Evolutionary conservation across 2,797 vertebrate genomes (phyloP).

Genomic region (Hypotaenidia okinawae): DNA sequence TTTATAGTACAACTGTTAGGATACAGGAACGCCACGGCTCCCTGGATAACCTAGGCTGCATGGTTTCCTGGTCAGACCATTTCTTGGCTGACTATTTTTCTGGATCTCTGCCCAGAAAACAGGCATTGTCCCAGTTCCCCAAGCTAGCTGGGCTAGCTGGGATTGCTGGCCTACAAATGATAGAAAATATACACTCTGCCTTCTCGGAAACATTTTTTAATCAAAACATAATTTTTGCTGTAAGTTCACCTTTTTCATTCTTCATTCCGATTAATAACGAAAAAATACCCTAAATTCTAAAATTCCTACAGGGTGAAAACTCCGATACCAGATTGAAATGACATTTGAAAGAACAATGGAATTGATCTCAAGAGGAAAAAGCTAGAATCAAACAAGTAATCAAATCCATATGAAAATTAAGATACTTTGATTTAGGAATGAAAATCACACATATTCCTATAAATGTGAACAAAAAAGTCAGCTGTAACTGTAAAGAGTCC

Average conservation of each 20-base stretch:
- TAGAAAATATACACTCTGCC: not conserved
- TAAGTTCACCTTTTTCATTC: not conserved
- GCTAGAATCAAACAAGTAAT: not conserved
- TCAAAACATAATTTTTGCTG: not conserved
- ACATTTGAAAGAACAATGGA: not conserved
- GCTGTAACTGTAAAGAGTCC: not conserved
- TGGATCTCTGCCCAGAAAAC: not conserved
- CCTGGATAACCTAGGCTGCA: not conserved
- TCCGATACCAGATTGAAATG: not conserved
- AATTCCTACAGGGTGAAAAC: not conserved
- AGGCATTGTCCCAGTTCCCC: not conserved
- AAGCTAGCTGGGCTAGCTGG: not conserved
- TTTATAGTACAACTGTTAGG: not conserved
- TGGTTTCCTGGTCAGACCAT: fast-evolving
- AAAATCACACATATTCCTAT: not conserved
- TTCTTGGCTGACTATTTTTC: not conserved
- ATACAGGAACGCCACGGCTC: not conserved
- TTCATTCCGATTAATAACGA: not conserved
- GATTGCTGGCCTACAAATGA: not conserved
- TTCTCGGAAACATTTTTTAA: not conserved
- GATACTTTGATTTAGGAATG: not conserved
- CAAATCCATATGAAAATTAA: not conserved
- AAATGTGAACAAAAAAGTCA: not conserved
- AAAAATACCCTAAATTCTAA: not conserved
- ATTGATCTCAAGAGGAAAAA: not conserved